phyloP scores from a whole-genome alignment of 2,797 vertebrate species.

The Hydrocynus forskahlii region DNA sequence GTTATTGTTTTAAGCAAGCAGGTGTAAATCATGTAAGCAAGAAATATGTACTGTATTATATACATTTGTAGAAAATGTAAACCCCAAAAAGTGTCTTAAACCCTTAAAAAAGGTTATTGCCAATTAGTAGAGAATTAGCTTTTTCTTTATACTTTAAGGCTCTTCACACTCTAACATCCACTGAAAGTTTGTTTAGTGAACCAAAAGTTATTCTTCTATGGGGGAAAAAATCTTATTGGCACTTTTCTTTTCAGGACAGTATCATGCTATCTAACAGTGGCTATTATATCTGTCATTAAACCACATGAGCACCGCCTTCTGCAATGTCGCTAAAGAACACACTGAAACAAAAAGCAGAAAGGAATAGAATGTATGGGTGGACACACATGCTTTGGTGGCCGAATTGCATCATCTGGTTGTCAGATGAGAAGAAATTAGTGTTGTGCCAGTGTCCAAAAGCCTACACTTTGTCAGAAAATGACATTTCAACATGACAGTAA shows the following conservation, averaged over 20 bases:
- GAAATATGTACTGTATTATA: too few species aligned
- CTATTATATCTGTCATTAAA: conserved; percentile 16
- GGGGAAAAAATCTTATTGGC: not conserved
- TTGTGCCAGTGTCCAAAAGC: conserved; percentile 39
- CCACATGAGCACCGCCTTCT: conserved; percentile 10
- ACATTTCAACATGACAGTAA: conserved; percentile 45
- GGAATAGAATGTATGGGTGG: conserved; percentile 40
- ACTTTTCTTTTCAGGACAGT: not conserved
- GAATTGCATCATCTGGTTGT: conserved; percentile 44
- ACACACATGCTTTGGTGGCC: conserved; percentile 44
- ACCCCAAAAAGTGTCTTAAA: not conserved
- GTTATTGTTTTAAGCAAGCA: not conserved
- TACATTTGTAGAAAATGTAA: too few species aligned
- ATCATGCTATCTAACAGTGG: not conserved
- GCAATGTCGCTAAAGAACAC: conserved; percentile 11
- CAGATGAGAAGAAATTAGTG: conserved; percentile 39
- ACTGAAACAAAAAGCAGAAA: conserved; percentile 23
- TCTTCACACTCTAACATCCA: not conserved
- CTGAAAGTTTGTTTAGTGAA: not conserved
- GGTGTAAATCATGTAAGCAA: not conserved
- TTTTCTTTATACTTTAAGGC: not conserved
- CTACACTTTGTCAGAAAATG: conserved; percentile 50
- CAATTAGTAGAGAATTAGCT: not conserved
- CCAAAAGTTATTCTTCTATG: not conserved
- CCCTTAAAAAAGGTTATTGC: not conserved